Evolutionary conservation across 2,797 vertebrate species (phyloP).

Genomic region (Yasuhikotakia modesta): DNA sequence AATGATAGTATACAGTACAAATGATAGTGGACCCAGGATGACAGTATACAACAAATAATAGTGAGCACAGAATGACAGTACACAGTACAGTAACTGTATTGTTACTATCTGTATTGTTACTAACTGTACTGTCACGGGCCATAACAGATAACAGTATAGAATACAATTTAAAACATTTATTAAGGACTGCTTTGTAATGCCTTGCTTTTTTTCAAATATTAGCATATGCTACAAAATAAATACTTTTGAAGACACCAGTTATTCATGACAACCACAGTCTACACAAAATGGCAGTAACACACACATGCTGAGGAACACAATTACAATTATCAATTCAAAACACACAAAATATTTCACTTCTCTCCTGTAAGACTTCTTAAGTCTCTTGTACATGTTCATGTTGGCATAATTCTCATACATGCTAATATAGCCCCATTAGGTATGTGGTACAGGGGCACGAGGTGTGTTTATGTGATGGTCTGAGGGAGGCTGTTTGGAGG

Average conservation of each 20-base stretch:
- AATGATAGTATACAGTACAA: too few relatives aligned
- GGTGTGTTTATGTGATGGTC: conserved; percentile 16
- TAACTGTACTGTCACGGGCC: background rate
- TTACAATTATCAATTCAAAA: background rate
- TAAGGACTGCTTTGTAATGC: background rate
- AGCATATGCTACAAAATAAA: background rate
- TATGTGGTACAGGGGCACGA: background rate
- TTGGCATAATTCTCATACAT: conserved; percentile 7
- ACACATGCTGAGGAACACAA: background rate
- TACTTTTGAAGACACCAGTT: background rate
- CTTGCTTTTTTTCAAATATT: background rate
- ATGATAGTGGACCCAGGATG: too few relatives aligned
- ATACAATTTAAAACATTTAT: background rate
- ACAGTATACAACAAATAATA: too few relatives aligned
- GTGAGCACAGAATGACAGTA: too few relatives aligned
- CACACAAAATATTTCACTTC: background rate
- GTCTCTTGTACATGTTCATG: background rate
- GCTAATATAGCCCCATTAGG: conserved; percentile 56
- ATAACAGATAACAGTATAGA: background rate
- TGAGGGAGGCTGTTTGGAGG: background rate
- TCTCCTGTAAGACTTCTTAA: background rate
- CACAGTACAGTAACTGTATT: too few relatives aligned
- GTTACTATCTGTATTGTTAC: too few relatives aligned
- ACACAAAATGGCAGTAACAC: background rate
- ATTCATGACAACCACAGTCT: background rate